Evolutionary conservation across 2,797 vertebrate genomes (phyloP).

Genomic region (Tolypeutes matacus): DNA sequence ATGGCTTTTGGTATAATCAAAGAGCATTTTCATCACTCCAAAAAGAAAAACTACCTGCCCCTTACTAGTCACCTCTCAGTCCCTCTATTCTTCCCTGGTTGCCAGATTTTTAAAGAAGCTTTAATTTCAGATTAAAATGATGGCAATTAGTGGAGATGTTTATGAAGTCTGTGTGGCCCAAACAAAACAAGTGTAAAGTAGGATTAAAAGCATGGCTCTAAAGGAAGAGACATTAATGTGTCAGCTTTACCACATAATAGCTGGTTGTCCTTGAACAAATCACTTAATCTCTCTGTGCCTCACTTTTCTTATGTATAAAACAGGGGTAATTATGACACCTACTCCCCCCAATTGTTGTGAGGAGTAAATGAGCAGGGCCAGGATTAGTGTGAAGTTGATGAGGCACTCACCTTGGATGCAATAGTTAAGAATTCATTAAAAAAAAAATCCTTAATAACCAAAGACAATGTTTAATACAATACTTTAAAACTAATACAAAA

Average conservation of each 20-base stretch:
- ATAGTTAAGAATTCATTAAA: slow-evolving; percentile 29
- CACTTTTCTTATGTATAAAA: slow-evolving; percentile 3
- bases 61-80: no score
- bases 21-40: no score
- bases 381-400: neutral
- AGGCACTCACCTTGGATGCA: neutral
- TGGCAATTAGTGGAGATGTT: slow-evolving; percentile 19
- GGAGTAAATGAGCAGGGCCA: neutral
- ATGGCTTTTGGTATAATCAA: no score
- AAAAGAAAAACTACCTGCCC: no score
- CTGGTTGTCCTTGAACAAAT: neutral
- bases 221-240: neutral
- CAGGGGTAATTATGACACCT: neutral
- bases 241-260: neutral
- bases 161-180: neutral
- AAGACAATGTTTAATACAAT: neutral
- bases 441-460: slow-evolving; percentile 6
- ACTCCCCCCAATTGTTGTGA: neutral
- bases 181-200: slow-evolving; percentile 7
- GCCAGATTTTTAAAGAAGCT: neutral
- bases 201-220: neutral
- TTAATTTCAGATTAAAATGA: slow-evolving; percentile 20
- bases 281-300: neutral
- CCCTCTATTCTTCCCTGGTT: no score
- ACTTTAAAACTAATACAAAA: neutral